Conservation (phyloP, 2,113 vertebrate species). For the Leucoraja erinaceus region DNA sequence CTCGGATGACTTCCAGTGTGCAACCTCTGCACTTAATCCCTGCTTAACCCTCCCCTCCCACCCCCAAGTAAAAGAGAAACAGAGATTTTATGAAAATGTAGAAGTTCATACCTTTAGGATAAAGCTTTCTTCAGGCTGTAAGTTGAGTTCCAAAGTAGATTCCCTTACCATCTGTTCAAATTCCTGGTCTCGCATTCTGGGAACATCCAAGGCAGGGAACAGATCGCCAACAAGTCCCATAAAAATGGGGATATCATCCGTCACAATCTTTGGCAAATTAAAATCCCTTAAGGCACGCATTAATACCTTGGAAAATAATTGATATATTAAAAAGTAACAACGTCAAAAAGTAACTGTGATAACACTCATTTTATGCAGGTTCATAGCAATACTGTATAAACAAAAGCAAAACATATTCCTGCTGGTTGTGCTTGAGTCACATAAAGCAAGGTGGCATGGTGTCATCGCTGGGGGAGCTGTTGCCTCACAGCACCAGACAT, state of each 20-base stretch:
- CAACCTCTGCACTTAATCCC: not conserved
- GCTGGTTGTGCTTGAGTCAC: not conserved
- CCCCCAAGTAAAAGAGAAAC: not conserved
- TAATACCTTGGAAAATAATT: slow-evolving; percentile 54
- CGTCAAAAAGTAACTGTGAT: not conserved
- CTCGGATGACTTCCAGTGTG: not conserved
- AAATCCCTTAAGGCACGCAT: slow-evolving; percentile 75
- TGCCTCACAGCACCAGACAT: too few relatives aligned
- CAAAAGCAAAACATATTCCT: not conserved
- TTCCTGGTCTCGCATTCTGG: slow-evolving; percentile 57
- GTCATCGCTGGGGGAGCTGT: too few relatives aligned
- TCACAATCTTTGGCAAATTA: slow-evolving; percentile 73
- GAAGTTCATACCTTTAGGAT: slow-evolving; percentile 67
- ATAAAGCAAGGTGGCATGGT: too few relatives aligned
- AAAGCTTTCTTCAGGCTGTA: slow-evolving; percentile 78
- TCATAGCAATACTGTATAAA: not conserved
- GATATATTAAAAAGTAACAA: not conserved
- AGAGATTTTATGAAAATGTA: not conserved
- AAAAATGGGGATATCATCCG: slow-evolving; percentile 71
- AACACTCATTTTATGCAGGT: not conserved
- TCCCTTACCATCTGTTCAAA: slow-evolving; percentile 70
- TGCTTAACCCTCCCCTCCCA: too few relatives aligned
- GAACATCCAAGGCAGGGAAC: slow-evolving; percentile 71
- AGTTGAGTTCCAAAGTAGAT: slow-evolving; percentile 64
- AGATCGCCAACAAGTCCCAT: slow-evolving; percentile 69